Evolutionary conservation across 2,797 vertebrate genomes (phyloP).

Genomic region (Lagodon rhomboides): DNA sequence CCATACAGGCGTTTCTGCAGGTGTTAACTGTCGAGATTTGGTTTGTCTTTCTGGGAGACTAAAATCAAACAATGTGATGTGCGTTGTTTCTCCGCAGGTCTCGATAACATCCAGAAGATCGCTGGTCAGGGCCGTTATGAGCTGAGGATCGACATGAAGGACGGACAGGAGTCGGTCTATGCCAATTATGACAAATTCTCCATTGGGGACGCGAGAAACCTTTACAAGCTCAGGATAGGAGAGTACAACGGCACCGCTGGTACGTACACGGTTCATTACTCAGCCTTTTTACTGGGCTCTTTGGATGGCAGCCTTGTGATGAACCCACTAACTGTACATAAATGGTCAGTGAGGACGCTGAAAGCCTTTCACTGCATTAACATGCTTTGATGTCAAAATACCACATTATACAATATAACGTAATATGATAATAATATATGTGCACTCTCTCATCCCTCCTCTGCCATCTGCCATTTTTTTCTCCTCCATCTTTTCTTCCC

Average conservation of each 20-base stretch:
- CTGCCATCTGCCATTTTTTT: conserved; percentile 51
- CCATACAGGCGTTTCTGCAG: no score
- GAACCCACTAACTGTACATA: neutral
- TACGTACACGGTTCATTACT: conserved; percentile 61
- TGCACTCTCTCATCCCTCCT: conserved; percentile 7
- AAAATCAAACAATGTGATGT: no score
- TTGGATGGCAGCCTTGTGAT: neutral
- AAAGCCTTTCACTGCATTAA: conserved; percentile 22
- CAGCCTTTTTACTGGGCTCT: conserved; percentile 5
- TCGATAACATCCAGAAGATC: conserved; percentile 96
- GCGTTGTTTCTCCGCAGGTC: conserved; percentile 81
- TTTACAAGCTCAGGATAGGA: conserved; percentile 96
- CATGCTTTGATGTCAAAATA: conserved; percentile 4
- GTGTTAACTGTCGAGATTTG: neutral
- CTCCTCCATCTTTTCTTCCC: conserved; percentile 30
- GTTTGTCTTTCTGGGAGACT: no score
- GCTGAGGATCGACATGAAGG: conserved; percentile 95
- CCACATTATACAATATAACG: neutral
- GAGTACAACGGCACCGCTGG: conserved; percentile 97
- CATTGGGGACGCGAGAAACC: conserved; percentile 90
- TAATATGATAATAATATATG: neutral
- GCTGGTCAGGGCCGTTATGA: conserved; percentile 94
- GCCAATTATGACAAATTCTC: conserved; percentile 96
- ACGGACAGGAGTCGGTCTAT: conserved; percentile 92
- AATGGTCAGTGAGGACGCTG: neutral